Conservation (phyloP, 2,113 vertebrate genomes). For the Pheucticus melanocephalus region DNA sequence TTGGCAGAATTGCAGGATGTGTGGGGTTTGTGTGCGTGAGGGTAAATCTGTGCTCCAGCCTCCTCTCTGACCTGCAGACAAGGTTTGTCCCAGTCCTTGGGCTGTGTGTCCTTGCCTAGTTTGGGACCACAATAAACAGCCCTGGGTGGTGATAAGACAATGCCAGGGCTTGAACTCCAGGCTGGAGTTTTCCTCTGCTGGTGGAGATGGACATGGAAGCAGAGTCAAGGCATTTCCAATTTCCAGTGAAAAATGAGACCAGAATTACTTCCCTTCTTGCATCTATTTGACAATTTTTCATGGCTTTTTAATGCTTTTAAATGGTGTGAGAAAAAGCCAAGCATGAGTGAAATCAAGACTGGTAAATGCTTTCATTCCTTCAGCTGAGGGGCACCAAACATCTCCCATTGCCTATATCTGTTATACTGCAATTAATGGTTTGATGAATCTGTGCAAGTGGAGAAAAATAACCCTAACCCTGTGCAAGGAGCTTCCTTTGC, state of each 20-base stretch:
- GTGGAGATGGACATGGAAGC: rapidly evolving
- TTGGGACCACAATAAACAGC: not conserved
- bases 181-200: not conserved
- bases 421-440: not conserved
- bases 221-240: not conserved
- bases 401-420: not conserved
- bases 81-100: not conserved
- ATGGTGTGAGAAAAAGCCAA: not conserved
- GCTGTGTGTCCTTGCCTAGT: not conserved
- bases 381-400: not conserved
- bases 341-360: not conserved
- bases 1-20: not conserved
- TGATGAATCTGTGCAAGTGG: not conserved
- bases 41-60: not conserved
- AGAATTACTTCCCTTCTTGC: not conserved
- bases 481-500: not conserved
- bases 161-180: not conserved
- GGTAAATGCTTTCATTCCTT: not conserved
- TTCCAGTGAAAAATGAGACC: not conserved
- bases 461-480: not conserved
- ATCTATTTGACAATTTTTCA: not conserved
- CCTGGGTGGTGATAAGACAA: rapidly evolving
- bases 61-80: not conserved
- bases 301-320: not conserved
- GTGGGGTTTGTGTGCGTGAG: not conserved